Evolutionary conservation across 37 sponge, comb jelly and placozoan genomes (phyloP).

Genomic region (Hormiphora californensis): DNA sequence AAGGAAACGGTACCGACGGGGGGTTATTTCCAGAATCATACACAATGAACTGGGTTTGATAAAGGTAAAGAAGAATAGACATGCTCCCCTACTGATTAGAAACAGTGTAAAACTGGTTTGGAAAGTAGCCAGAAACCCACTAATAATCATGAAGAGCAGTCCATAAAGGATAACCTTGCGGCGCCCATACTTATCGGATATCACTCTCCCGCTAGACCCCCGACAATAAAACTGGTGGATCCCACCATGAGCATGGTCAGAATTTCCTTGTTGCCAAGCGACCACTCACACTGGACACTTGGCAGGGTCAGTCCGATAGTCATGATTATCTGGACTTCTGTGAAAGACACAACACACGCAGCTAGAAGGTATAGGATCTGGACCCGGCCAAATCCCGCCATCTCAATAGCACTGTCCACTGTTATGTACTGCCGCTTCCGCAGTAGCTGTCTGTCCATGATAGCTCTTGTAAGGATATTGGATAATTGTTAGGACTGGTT

Average conservation of each 20-base stretch:
- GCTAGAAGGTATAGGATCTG: neutral
- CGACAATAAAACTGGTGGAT: neutral
- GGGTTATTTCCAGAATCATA: neutral
- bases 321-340: neutral
- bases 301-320: neutral
- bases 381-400: neutral
- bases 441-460: no score
- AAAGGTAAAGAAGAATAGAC: neutral
- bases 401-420: neutral
- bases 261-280: neutral
- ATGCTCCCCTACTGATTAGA: neutral
- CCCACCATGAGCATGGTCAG: neutral
- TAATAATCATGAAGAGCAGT: neutral
- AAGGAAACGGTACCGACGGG: neutral
- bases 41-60: slow-evolving; percentile 1
- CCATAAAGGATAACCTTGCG: neutral
- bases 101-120: neutral
- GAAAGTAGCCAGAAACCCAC: neutral
- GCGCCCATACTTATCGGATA: neutral
- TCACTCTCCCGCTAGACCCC: neutral
- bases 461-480: no score
- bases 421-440: neutral
- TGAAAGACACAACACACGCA: neutral
- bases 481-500: no score
- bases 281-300: slow-evolving; percentile 29